Conservation (phyloP, 2,888 invertebrate species). For the Eupithecia pulchellata region DNA sequence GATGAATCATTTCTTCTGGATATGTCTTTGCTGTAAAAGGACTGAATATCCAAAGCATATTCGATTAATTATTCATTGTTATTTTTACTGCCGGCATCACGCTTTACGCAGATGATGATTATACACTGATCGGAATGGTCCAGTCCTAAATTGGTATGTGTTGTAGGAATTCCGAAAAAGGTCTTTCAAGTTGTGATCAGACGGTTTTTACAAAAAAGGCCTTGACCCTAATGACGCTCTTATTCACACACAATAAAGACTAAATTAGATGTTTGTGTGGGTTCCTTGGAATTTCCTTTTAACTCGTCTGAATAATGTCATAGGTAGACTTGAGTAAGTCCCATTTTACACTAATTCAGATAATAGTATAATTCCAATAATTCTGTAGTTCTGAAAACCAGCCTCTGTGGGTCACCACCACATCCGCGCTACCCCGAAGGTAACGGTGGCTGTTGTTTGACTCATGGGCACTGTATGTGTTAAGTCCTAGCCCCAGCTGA, state of each 20-base stretch:
- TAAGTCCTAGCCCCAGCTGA: neutral
- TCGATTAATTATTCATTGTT: constrained; percentile 61
- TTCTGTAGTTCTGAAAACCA: neutral
- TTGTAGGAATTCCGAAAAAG: constrained; percentile 6
- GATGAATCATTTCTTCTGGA: constrained; percentile 77
- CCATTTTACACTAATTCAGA: neutral
- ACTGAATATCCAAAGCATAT: constrained; percentile 54
- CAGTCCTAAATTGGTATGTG: neutral
- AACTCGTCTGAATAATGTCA: neutral
- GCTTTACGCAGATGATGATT: constrained; percentile 3
- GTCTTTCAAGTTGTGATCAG: constrained; percentile 5
- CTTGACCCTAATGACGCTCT: neutral
- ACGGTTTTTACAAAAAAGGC: constrained; percentile 7
- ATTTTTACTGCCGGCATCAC: constrained; percentile 52
- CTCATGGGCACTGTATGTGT: neutral
- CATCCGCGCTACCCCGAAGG: neutral
- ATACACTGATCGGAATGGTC: neutral
- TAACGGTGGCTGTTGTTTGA: neutral
- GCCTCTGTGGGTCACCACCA: neutral
- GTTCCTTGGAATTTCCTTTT: constrained; percentile 29
- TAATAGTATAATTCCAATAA: neutral
- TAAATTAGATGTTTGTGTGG: constrained; percentile 19
- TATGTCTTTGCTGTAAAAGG: constrained; percentile 73
- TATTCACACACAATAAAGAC: neutral
- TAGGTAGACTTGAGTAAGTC: neutral